A percentile compares a stretch with the other conserved stretches of the same genome.
These are phyloP conservation scores for Neotoxoptera formosana DNA, from an alignment of 1,140 invertebrate species.

Conservation along the genomic window DNA sequence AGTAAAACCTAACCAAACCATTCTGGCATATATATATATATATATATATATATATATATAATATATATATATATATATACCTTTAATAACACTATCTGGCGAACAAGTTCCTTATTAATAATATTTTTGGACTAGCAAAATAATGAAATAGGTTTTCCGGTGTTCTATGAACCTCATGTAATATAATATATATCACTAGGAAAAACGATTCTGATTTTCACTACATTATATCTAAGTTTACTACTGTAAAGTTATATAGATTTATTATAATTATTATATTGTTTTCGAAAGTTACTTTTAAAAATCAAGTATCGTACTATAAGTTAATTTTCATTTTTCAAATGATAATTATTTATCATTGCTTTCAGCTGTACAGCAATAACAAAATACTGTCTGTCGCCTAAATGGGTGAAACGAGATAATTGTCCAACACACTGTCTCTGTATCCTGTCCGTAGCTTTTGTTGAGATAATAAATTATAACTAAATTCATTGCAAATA, in stretches of 20 bases:
- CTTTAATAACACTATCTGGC: background rate
- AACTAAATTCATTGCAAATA: background rate
- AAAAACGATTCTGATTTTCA: background rate
- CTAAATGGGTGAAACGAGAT: background rate
- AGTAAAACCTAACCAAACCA: background rate
- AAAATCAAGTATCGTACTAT: background rate
- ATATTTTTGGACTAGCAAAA: background rate
- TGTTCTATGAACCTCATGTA: background rate
- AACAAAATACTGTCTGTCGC: background rate
- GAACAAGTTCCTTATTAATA: background rate
- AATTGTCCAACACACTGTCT: background rate
- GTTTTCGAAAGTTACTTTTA: conserved; percentile 4
- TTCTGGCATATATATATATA: background rate
- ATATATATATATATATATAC: no score
- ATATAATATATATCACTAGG: background rate
- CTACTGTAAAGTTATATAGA: background rate
- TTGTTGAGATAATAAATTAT: conserved; percentile 10
- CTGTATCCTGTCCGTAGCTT: background rate
- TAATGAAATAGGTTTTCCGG: background rate
- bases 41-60: no score
- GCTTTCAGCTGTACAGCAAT: background rate
- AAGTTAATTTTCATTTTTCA: background rate
- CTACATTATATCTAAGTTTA: background rate
- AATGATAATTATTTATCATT: background rate
- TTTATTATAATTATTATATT: background rate